Evolutionary conservation across 2,797 vertebrate genomes (phyloP), one percentile per base, ranked within the genome.

Genomic region (Poeciliopsis presidionis): DNA sequence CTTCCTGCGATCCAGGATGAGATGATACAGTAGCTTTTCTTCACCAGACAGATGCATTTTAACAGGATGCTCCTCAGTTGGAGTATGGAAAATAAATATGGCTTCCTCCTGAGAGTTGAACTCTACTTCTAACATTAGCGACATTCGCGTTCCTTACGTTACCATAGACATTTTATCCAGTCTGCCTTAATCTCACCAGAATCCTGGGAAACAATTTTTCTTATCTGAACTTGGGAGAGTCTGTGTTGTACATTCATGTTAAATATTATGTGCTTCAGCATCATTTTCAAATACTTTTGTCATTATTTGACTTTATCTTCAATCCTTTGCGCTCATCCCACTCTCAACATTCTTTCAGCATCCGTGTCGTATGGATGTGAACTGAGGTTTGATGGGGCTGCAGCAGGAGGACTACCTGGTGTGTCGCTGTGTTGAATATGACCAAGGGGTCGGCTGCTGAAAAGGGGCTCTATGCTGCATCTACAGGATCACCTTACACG

Each of bases 401-500:
- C 89, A 94, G 93, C 94, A 93, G 95, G 83, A 94, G 93, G 90
- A 95, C 94, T 65, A 93, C 89, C 77, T 92, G 93, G 94, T 93
- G 94, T 94, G 91, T 92, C 94, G 90, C 92, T 93, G 91, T 94
- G 91, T 90, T 91, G 93, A 89, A 88, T 73, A 83, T 91, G 90
- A 91, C 88, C 76, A 86, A 95, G 93, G 94, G 94, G 91, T 94
- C 91, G 82, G 81, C 86, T 77, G 79, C 88, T 96, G 95, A 96
- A 96, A 95, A 96, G 95, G 90, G 92, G 78, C 85, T 96, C 96
- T 94, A 94, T 93, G 91, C 94, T 93, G 91, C 83, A 73, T 78
- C 87, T 93, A 93, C 91, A 94, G 95, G 74, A 97, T 97, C 95
- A 39, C 93, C 95, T 98, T 97, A 95, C 97, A 95, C 94, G 36